Percentiles rank a stretch among this genome's conserved stretches.
These are phyloP conservation scores for Otolemur garnettii DNA, from an alignment of 2,113 vertebrate genomes.

Conservation along the genomic window DNA sequence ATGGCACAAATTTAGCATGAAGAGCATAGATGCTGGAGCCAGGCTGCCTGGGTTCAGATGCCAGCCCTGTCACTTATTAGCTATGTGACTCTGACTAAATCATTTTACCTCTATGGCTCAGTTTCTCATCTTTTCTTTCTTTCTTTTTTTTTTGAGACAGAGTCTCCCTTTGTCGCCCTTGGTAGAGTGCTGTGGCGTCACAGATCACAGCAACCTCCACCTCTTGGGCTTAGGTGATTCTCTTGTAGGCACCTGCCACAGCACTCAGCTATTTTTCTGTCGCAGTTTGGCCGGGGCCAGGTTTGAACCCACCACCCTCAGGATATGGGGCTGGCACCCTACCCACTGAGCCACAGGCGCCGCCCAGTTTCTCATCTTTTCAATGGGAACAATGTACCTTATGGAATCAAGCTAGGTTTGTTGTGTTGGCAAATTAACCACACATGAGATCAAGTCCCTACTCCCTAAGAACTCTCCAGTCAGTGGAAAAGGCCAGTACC, in stretches of 20 bases:
- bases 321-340: too few species aligned
- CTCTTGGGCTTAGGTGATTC: too few species aligned
- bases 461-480: background rate
- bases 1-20: background rate
- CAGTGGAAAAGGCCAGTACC: background rate
- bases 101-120: background rate
- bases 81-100: background rate
- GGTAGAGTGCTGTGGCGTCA: too few species aligned
- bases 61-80: background rate
- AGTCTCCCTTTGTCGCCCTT: too few species aligned
- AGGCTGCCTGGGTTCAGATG: background rate
- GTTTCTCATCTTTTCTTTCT: background rate
- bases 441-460: background rate
- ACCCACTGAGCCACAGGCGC: too few species aligned
- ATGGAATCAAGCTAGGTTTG: background rate
- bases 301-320: too few species aligned
- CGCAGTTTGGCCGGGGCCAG: too few species aligned
- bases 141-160: too few species aligned
- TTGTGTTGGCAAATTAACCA: background rate
- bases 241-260: too few species aligned
- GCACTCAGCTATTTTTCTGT: too few species aligned
- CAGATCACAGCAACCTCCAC: too few species aligned
- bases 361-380: background rate
- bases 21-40: background rate
- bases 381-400: background rate